A percentile compares a stretch with the other conserved stretches of the same genome.
These are phyloP conservation scores for Scophthalmus maximus DNA, from an alignment of 2,113 vertebrate species.

Conservation along the genomic window DNA sequence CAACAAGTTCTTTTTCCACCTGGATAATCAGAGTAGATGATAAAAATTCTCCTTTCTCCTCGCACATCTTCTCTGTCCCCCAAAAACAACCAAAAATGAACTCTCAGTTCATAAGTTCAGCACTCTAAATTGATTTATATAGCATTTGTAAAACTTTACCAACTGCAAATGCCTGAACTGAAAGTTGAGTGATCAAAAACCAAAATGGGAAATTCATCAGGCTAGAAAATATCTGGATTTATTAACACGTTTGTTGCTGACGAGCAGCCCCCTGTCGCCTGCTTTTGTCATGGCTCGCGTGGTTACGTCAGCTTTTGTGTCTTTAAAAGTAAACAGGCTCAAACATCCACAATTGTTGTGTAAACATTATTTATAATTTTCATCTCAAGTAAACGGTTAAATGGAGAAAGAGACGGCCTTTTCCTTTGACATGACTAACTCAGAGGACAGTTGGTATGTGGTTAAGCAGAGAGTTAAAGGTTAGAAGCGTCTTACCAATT, in stretches of 20 bases:
- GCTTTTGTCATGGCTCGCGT: constrained; percentile 7
- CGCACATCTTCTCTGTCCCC: constrained; percentile 3
- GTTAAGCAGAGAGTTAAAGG: not conserved
- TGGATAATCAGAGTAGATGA: not conserved
- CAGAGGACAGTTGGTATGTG: not conserved
- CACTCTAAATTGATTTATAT: too few relatives aligned
- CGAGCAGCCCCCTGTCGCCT: not conserved
- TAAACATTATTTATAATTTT: not conserved
- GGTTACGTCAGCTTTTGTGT: not conserved
- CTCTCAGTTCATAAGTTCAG: too few relatives aligned
- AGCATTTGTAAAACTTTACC: too few relatives aligned
- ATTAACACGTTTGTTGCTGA: not conserved
- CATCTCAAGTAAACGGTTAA: not conserved
- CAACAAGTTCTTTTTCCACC: not conserved
- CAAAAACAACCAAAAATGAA: too few relatives aligned
- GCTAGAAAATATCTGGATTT: not conserved
- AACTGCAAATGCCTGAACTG: not conserved
- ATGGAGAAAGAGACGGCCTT: not conserved
- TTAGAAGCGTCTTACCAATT: too few relatives aligned
- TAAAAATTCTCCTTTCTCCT: not conserved
- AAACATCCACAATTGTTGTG: not conserved
- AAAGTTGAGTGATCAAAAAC: constrained; percentile 1
- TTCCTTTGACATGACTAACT: not conserved
- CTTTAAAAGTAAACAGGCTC: not conserved
- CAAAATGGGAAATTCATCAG: not conserved